Base-by-base conservation (phyloP, 2,113 vertebrate species). In the Apodemus sylvaticus region DNA sequence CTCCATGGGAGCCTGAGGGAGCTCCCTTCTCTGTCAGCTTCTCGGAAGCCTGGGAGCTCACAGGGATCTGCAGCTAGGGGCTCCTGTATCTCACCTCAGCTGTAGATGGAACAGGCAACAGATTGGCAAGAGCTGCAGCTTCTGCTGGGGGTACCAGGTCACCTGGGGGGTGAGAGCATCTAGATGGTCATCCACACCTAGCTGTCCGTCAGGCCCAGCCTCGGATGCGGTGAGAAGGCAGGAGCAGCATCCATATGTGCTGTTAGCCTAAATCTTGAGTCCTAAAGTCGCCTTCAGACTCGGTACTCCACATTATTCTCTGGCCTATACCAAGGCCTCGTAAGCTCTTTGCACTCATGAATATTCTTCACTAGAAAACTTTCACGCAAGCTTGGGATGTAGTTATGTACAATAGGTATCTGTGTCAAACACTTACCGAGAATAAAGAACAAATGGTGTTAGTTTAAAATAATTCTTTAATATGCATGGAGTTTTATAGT, bases 1-100 rank as follows among this genome's bases (percentile, higher is more conserved):
- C 2, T 55, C 5, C 45, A 0, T 79, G 48, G 7, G 4, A 5
- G 5, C 7, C 9, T n/a, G 0, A 0, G 24, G 14, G 10, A 36
- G 5, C 48, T 78, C n/a, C 39, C 71, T n/a, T n/a, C 68, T 60
- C 24, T 78, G 86, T n/a, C 19, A 13, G 29, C 4, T 29, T 71
- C 22, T 29, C 51, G 2, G 5, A 53, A 24, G 51, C 45, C 29
- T 26, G 29, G 16, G 6, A 12, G 1, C 31, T 42, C 0, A 0
- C 0, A 1, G 1, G 24, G 10, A 48, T 34, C 17, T 16, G 6
- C 2, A 36, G 29, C 13, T 42, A 36, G 19, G 16, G 5, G 1
- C 3, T 0, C 39, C 71, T 60, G 29, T n/a, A 9, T 79, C 22
- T 39, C 10, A 0, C 17, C 26, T 24, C 1, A 0, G 51, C 16